A percentile compares a stretch with the other conserved stretches of the same genome.
phyloP scores from a whole-genome alignment of 2,113 vertebrate genomes.

The Pavo muticus region DNA sequence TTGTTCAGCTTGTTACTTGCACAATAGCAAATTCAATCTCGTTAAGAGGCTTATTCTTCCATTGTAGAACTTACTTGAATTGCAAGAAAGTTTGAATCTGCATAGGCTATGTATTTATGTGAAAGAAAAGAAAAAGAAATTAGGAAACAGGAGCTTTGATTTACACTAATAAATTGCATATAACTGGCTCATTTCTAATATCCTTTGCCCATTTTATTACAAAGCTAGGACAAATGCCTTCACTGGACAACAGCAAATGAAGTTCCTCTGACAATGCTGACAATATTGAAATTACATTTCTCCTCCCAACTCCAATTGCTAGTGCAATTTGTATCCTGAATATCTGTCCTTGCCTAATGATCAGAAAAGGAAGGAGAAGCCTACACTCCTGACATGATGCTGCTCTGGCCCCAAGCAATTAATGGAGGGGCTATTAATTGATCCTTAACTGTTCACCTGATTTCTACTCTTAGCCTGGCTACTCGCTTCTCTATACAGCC shows the following conservation, averaged over 20 bases:
- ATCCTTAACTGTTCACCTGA: neutral
- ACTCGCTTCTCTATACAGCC: neutral
- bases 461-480: neutral
- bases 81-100: slow-evolving; percentile 75
- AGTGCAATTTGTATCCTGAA: neutral
- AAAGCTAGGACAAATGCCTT: slow-evolving; percentile 2
- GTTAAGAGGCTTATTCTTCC: slow-evolving; percentile 80
- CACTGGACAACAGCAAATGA: slow-evolving; percentile 17
- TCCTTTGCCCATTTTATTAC: slow-evolving; percentile 51
- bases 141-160: neutral
- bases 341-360: neutral
- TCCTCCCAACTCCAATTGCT: neutral
- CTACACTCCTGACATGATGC: neutral
- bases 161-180: slow-evolving; percentile 52
- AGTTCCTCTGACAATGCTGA: slow-evolving; percentile 1
- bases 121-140: slow-evolving; percentile 33
- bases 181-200: slow-evolving; percentile 54
- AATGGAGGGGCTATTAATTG: neutral
- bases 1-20: slow-evolving; percentile 84
- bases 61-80: slow-evolving; percentile 72
- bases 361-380: neutral
- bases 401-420: neutral
- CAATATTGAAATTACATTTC: neutral
- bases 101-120: slow-evolving; percentile 21
- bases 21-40: slow-evolving; percentile 82